A percentile compares a stretch with the other conserved stretches of the same genome.
These are phyloP conservation scores for Lagopus muta DNA, from an alignment of 2,113 vertebrate species.

Conservation along the genomic window DNA sequence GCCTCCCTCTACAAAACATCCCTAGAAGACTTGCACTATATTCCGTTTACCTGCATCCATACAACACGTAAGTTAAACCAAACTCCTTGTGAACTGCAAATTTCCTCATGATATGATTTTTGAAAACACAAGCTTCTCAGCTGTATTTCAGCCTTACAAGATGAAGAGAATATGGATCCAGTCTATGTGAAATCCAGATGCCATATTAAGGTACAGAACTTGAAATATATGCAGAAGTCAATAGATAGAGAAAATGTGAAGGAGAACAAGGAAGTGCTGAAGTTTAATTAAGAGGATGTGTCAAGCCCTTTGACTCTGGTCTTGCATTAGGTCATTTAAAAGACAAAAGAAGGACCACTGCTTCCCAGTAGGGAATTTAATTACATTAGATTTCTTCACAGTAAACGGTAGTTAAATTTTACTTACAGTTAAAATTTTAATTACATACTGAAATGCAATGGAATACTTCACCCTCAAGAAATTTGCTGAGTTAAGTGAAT, in stretches of 20 bases:
- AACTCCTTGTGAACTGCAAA: background rate
- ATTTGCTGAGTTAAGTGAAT: background rate
- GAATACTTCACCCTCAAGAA: background rate
- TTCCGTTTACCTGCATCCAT: background rate
- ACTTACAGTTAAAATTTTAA: background rate
- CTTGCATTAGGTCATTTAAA: background rate
- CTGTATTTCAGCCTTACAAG: background rate
- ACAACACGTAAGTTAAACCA: background rate
- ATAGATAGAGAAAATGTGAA: background rate
- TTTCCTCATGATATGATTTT: background rate
- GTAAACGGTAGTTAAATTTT: fast-evolving
- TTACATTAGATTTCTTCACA: background rate
- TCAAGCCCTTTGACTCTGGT: background rate
- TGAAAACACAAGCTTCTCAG: background rate
- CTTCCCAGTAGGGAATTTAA: background rate
- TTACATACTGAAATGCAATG: background rate
- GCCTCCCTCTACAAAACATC: background rate
- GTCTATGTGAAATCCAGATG: background rate
- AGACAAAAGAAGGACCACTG: background rate
- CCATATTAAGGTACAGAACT: background rate
- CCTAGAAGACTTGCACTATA: background rate
- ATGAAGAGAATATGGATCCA: background rate
- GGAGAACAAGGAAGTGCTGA: background rate
- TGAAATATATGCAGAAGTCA: background rate
- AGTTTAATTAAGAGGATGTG: background rate